Percentiles rank a stretch among this genome's conserved stretches.
These are phyloP conservation scores for Taxidea taxus DNA, from an alignment of 2,113 vertebrate species.

Conservation along the genomic window DNA sequence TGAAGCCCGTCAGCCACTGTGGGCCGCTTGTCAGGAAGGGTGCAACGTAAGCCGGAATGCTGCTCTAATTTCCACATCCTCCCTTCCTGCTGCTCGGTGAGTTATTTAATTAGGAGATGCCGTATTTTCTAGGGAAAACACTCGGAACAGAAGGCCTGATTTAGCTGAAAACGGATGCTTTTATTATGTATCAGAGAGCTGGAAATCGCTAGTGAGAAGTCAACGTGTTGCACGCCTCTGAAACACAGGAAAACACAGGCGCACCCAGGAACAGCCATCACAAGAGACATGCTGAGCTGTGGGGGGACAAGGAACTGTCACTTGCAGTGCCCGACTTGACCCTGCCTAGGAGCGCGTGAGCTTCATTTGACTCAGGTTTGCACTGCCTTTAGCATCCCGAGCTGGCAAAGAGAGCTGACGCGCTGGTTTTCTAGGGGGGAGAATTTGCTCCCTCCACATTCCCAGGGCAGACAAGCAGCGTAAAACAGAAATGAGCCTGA, in stretches of 20 bases:
- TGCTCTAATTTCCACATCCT: slow-evolving; percentile 75
- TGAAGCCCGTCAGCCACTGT: slow-evolving; percentile 62
- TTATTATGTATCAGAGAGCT: slow-evolving; percentile 71
- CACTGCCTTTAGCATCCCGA: slow-evolving; percentile 15
- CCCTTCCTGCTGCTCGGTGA: slow-evolving; percentile 70
- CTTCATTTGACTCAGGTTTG: slow-evolving; percentile 69
- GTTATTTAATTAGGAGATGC: slow-evolving; percentile 79
- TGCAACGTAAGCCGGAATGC: slow-evolving; percentile 60
- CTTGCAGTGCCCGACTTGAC: neutral
- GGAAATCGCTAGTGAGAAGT: slow-evolving; percentile 52
- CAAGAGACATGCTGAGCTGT: slow-evolving; percentile 12
- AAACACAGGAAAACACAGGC: neutral
- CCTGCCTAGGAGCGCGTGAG: neutral
- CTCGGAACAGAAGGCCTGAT: slow-evolving; percentile 73
- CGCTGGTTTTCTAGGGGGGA: slow-evolving; percentile 65
- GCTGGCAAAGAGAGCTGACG: slow-evolving; percentile 63
- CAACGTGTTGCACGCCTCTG: neutral
- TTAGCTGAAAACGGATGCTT: slow-evolving; percentile 65
- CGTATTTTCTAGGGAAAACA: slow-evolving; percentile 74
- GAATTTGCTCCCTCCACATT: slow-evolving; percentile 48
- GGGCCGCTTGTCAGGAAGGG: slow-evolving; percentile 72
- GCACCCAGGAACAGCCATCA: neutral
- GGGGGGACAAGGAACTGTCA: neutral
- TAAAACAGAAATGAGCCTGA: slow-evolving; percentile 19
- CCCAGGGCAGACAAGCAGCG: slow-evolving; percentile 11